phyloP scores from a whole-genome alignment of 2,113 vertebrate genomes.

The Ovis aries region DNA sequence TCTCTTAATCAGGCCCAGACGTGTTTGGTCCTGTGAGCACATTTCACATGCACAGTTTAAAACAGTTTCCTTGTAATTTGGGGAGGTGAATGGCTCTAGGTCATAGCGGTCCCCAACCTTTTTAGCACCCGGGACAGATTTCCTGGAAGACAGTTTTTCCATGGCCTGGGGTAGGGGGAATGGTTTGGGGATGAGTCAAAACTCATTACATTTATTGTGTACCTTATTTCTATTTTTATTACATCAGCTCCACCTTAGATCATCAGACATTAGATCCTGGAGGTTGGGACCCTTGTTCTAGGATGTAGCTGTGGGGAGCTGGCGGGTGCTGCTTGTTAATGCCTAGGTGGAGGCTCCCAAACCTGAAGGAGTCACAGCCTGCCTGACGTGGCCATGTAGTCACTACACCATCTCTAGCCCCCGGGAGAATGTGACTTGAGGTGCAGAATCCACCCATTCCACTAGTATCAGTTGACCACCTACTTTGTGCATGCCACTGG shows the following conservation, averaged over 20 bases:
- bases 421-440: neutral
- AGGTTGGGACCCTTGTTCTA: neutral
- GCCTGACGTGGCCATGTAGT: neutral
- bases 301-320: neutral
- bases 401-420: neutral
- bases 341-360: neutral
- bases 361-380: neutral
- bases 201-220: neutral
- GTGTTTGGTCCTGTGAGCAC: neutral
- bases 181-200: neutral
- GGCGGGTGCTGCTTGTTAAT: neutral
- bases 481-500: neutral
- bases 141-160: neutral
- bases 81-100: neutral
- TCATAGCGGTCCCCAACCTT: neutral
- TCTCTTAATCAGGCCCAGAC: slow-evolving; percentile 27
- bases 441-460: neutral
- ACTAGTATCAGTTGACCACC: accelerated
- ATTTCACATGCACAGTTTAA: neutral
- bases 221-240: neutral
- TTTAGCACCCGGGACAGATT: neutral
- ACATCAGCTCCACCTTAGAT: neutral
- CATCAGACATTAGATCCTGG: neutral
- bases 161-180: neutral
- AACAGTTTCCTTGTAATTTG: neutral